phyloP scores from a whole-genome alignment of 2,888 invertebrate species.

The Nephrotoma flavescens region DNA sequence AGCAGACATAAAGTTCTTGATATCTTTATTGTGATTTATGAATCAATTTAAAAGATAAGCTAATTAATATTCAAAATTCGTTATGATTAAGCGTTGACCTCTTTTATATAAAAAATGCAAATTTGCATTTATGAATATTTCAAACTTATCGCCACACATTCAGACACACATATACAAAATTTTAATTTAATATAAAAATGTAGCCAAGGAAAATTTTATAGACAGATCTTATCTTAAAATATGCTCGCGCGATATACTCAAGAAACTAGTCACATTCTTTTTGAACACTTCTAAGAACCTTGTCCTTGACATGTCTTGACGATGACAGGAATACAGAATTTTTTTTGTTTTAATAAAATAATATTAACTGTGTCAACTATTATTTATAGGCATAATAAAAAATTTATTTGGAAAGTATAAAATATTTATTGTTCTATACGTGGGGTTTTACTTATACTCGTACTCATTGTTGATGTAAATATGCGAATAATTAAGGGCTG shows the following conservation, averaged over 20 bases:
- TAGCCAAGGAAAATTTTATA: neutral
- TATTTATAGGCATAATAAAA: neutral
- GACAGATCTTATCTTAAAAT: neutral
- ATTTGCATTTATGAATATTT: neutral
- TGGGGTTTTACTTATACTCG: neutral
- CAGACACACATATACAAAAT: neutral
- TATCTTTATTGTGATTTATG: no score
- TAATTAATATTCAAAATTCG: no score
- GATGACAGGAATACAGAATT: neutral
- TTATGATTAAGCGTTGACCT: neutral
- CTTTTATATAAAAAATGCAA: neutral
- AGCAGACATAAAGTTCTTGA: no score
- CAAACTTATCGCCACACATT: neutral
- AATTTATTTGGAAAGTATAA: neutral
- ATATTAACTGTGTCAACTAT: neutral
- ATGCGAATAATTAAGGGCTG: neutral
- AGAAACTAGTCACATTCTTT: neutral
- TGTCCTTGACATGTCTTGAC: neutral
- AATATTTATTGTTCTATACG: neutral
- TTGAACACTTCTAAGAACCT: neutral
- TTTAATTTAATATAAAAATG: neutral
- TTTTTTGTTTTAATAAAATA: neutral
- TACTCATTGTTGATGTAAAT: neutral
- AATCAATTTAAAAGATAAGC: no score
- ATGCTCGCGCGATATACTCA: neutral